A percentile compares a stretch with the other conserved stretches of the same genome.
These are phyloP conservation scores for Lysandra coridon DNA, from an alignment of 2,888 invertebrate genomes.

Conservation along the genomic window DNA sequence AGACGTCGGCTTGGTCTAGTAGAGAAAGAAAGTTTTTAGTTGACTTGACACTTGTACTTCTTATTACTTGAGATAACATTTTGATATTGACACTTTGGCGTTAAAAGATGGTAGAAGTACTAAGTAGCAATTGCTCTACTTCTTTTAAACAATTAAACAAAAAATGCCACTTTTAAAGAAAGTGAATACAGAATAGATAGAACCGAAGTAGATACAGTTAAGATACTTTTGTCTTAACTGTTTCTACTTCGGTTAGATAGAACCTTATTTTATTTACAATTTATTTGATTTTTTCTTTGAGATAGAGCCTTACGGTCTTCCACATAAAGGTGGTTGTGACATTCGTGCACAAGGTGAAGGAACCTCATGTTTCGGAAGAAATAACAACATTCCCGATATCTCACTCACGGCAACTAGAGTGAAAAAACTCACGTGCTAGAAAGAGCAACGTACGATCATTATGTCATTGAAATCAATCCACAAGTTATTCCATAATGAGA, in stretches of 20 bases:
- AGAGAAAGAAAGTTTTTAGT: conserved; percentile 1
- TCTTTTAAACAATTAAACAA: too few species aligned
- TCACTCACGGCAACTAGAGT: conserved; percentile 2
- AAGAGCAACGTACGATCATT: conserved; percentile 44
- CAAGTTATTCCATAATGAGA: conserved; percentile 39
- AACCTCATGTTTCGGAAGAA: conserved; percentile 20
- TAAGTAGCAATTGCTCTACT: too few species aligned
- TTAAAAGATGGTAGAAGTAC: too few species aligned
- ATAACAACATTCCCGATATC: background rate
- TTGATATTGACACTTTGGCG: background rate
- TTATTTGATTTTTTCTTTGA: too few species aligned
- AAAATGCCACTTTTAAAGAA: too few species aligned
- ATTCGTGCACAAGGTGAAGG: background rate
- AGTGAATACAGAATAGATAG: too few species aligned
- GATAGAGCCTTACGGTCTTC: too few species aligned
- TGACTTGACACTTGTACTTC: background rate
- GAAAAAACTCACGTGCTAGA: conserved; percentile 35
- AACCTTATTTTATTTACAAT: too few species aligned
- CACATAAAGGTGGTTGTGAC: too few species aligned
- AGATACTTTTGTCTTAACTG: too few species aligned
- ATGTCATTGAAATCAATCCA: conserved; percentile 42
- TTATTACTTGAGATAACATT: background rate
- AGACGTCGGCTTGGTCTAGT: background rate
- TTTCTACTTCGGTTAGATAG: too few species aligned
- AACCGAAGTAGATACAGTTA: too few species aligned